These are phyloP conservation scores for Microplitis manilae DNA, from an alignment of 2,888 invertebrate species.

Conservation along the genomic window DNA sequence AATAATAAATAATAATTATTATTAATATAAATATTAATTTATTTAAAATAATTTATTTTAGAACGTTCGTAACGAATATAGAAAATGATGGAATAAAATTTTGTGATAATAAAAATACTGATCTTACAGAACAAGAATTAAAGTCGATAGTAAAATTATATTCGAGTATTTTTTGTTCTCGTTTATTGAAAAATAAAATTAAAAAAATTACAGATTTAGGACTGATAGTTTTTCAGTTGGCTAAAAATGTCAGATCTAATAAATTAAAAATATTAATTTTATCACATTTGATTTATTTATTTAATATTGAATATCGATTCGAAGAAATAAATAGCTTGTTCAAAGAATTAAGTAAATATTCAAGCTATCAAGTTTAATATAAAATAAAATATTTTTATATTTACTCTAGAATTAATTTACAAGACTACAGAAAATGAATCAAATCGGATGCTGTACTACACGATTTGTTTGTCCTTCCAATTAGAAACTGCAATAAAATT, in stretches of 20 bases:
- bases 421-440: constrained; percentile 64
- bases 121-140: constrained; percentile 14
- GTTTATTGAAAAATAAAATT: constrained; percentile 18
- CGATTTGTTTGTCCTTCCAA: constrained; percentile 74
- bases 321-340: constrained; percentile 70
- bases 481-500: constrained; percentile 77
- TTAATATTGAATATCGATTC: constrained; percentile 58
- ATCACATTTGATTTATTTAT: constrained; percentile 12
- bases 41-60: constrained; percentile 42
- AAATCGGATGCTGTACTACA: constrained; percentile 77
- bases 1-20: not conserved
- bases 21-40: not conserved
- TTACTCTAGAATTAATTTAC: constrained; percentile 57
- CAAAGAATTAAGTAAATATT: constrained; percentile 67
- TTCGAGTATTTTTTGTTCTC: constrained; percentile 17
- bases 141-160: constrained; percentile 8
- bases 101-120: not conserved
- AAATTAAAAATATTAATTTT: constrained; percentile 6
- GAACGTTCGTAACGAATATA: constrained; percentile 60
- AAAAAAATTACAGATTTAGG: not conserved
- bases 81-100: constrained; percentile 64
- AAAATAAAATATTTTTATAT: not conserved
- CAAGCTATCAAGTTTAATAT: not conserved
- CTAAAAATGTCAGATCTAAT: constrained; percentile 13
- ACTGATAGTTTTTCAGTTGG: not conserved